Conservation (phyloP, 2,797 vertebrate genomes). For the Oreochromis grahami region DNA sequence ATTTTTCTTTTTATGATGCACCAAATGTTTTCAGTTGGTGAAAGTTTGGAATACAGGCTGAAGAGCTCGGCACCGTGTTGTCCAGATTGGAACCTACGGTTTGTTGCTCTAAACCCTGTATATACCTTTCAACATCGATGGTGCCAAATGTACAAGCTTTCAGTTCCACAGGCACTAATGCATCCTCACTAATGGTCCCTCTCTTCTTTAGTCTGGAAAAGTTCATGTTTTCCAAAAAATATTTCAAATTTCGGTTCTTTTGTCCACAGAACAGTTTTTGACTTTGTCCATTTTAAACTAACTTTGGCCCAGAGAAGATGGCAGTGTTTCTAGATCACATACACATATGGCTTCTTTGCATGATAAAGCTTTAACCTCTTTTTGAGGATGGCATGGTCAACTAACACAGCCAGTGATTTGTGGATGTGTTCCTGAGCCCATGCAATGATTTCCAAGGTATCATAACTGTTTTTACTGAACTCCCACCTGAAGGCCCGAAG, state of each 20-base stretch:
- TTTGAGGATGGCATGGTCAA: neutral
- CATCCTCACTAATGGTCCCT: neutral
- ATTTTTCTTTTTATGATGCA: neutral
- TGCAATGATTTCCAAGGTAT: neutral
- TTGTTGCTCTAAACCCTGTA: neutral
- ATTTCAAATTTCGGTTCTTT: accelerated
- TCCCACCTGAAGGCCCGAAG: neutral
- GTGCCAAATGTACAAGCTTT: neutral
- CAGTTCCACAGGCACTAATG: neutral
- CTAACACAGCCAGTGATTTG: neutral
- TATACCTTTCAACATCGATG: neutral
- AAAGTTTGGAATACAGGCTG: neutral
- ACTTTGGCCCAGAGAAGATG: neutral
- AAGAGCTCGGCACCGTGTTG: neutral
- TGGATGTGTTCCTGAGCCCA: neutral
- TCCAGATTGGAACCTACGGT: neutral
- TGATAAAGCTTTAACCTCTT: neutral
- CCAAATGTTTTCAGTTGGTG: neutral
- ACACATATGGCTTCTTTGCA: neutral
- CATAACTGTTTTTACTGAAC: neutral
- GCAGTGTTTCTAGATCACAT: neutral
- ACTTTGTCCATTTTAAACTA: neutral
- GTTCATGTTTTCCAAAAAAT: neutral
- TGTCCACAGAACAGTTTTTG: neutral
- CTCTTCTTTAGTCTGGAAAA: neutral